A percentile compares a stretch with the other conserved stretches of the same genome.
Evolutionary conservation across 2,113 vertebrate species (phyloP).

Genomic region (Cyprinus carpio): DNA sequence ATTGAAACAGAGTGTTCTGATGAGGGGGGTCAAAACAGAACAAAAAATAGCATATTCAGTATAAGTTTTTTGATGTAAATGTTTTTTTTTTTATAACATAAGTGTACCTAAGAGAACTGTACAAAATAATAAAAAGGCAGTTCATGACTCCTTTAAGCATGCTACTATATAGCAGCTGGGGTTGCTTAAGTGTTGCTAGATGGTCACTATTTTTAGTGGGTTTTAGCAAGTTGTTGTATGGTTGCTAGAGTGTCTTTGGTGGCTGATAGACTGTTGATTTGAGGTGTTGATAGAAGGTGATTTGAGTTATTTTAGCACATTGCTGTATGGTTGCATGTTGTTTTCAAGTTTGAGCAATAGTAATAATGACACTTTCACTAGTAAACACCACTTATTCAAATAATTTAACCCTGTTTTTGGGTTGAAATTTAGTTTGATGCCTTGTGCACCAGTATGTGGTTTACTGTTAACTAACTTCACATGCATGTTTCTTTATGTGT

Average conservation of each 20-base stretch:
- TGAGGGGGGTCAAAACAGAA: too few relatives aligned
- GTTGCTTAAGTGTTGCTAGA: not conserved
- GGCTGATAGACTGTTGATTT: not conserved
- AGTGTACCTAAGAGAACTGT: too few relatives aligned
- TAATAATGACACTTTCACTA: not conserved
- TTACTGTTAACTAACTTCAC: constrained; percentile 17
- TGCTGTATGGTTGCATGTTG: not conserved
- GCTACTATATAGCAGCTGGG: not conserved
- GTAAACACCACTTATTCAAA: constrained; percentile 7
- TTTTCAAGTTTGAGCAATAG: not conserved
- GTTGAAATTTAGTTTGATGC: not conserved
- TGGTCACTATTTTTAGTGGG: not conserved
- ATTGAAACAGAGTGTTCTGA: too few relatives aligned
- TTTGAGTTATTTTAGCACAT: not conserved
- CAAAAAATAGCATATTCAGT: too few relatives aligned
- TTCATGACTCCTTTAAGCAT: too few relatives aligned
- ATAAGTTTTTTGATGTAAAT: too few relatives aligned
- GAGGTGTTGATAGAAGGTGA: not conserved
- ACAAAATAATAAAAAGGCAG: too few relatives aligned
- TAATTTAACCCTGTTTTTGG: not conserved
- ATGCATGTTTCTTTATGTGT: constrained; percentile 49
- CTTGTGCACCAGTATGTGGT: not conserved
- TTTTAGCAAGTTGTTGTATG: not conserved
- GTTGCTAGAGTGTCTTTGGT: not conserved
- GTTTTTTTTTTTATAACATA: too few relatives aligned